phyloP scores from a whole-genome alignment of 2,888 invertebrate species.

The Melipona beecheii region DNA sequence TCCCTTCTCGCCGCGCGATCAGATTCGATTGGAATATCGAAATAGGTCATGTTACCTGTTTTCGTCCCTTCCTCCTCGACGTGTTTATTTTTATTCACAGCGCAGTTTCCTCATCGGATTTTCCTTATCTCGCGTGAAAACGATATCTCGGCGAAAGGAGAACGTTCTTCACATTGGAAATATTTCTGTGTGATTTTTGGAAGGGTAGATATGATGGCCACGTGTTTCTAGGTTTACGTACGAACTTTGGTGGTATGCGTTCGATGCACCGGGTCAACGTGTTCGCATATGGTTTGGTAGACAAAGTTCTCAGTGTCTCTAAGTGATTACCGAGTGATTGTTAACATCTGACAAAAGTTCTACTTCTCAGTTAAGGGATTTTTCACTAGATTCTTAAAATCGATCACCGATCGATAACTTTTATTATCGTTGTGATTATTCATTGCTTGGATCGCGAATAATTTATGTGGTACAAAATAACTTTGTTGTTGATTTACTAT shows the following conservation, averaged over 20 bases:
- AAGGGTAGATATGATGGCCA: neutral
- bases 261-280: neutral
- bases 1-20: too few species aligned
- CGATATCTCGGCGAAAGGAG: neutral
- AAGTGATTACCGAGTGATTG: neutral
- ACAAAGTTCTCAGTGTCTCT: neutral
- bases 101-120: neutral
- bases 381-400: neutral
- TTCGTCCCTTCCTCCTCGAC: neutral
- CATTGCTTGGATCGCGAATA: neutral
- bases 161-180: neutral
- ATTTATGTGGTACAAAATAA: neutral
- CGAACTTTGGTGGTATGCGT: neutral
- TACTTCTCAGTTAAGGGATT: neutral
- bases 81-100: slow-evolving; percentile 30
- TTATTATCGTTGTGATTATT: neutral
- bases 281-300: neutral
- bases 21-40: neutral
- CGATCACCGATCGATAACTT: neutral
- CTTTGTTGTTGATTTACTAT: neutral
- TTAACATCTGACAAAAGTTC: neutral
- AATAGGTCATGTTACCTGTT: slow-evolving; percentile 31
- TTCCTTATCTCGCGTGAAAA: neutral
- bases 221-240: slow-evolving; percentile 7
- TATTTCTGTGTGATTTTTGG: neutral